phyloP scores from a whole-genome alignment of 2,113 vertebrate genomes.

The Engystomops pustulosus region DNA sequence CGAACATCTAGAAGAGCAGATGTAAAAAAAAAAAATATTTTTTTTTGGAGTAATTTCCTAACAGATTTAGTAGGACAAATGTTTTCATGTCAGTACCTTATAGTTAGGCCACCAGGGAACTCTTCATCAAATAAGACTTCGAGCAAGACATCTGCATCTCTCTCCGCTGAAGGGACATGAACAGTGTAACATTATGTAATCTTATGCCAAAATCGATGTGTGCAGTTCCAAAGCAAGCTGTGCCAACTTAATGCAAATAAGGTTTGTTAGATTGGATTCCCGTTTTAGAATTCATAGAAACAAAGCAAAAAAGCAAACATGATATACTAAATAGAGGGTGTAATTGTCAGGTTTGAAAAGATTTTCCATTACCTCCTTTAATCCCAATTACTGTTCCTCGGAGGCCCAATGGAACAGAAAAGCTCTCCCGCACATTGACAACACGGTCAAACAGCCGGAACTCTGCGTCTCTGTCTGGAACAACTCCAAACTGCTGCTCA shows the following conservation, averaged over 20 bases:
- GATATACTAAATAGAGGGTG: neutral
- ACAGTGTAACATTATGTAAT: neutral
- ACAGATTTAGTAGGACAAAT: slow-evolving; percentile 20
- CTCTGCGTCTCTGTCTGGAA: slow-evolving; percentile 90
- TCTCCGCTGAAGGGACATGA: slow-evolving; percentile 77
- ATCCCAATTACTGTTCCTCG: slow-evolving; percentile 94
- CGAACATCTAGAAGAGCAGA: slow-evolving; percentile 76
- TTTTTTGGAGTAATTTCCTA: neutral
- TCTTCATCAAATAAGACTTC: slow-evolving; percentile 98
- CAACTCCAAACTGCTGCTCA: slow-evolving; percentile 91
- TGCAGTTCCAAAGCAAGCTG: neutral
- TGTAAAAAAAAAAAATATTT: slow-evolving; percentile 17
- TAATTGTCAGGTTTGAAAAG: neutral
- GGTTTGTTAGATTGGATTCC: neutral
- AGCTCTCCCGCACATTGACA: slow-evolving; percentile 93
- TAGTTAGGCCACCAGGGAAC: slow-evolving; percentile 90
- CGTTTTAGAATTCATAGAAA: neutral
- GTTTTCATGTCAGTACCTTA: slow-evolving; percentile 80
- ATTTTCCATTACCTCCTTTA: slow-evolving; percentile 86
- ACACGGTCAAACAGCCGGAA: slow-evolving; percentile 93
- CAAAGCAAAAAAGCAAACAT: no score
- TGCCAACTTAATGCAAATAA: neutral
- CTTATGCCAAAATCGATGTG: neutral
- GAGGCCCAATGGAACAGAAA: slow-evolving; percentile 92
- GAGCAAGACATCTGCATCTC: slow-evolving; percentile 94